Conservation (phyloP, 2,888 invertebrate genomes). For the Hofmannophila pseudospretella region DNA sequence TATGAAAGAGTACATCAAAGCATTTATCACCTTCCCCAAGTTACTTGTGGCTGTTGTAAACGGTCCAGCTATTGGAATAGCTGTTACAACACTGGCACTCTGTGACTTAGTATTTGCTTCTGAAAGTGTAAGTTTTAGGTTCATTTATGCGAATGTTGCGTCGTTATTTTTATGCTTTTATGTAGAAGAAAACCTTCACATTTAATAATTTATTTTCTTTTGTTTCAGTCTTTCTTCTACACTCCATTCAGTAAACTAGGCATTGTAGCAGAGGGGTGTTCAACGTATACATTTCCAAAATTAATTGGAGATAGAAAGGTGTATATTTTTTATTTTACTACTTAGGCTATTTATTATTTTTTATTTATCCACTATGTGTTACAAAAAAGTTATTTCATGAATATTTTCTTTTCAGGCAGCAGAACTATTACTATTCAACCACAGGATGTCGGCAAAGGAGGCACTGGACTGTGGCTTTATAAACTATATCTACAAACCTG, state of each 20-base stretch:
- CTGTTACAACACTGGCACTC: slow-evolving; percentile 88
- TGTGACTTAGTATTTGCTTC: slow-evolving; percentile 94
- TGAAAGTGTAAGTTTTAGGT: slow-evolving; percentile 80
- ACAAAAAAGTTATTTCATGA: too few relatives aligned
- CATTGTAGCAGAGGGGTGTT: slow-evolving; percentile 93
- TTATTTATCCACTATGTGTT: background rate
- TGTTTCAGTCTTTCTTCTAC: slow-evolving; percentile 87
- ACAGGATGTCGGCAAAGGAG: slow-evolving; percentile 87
- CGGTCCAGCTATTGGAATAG: slow-evolving; percentile 96
- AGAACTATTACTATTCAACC: slow-evolving; percentile 82
- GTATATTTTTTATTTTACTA: slow-evolving; percentile 7
- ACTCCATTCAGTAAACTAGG: slow-evolving; percentile 93
- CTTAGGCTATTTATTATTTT: background rate
- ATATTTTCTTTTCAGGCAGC: slow-evolving; percentile 59
- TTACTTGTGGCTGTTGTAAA: slow-evolving; percentile 92
- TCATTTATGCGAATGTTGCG: background rate
- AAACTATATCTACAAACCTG: slow-evolving; percentile 84
- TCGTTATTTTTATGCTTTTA: too few relatives aligned
- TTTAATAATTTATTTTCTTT: slow-evolving; percentile 3
- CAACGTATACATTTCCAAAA: slow-evolving; percentile 89
- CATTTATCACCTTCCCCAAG: slow-evolving; percentile 93
- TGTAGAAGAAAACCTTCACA: too few relatives aligned
- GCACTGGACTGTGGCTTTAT: slow-evolving; percentile 88
- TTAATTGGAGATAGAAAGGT: slow-evolving; percentile 90
- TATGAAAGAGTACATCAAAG: slow-evolving; percentile 81